Base-by-base conservation (phyloP, 2,113 vertebrate genomes). In the Chaetodon auriga region DNA sequence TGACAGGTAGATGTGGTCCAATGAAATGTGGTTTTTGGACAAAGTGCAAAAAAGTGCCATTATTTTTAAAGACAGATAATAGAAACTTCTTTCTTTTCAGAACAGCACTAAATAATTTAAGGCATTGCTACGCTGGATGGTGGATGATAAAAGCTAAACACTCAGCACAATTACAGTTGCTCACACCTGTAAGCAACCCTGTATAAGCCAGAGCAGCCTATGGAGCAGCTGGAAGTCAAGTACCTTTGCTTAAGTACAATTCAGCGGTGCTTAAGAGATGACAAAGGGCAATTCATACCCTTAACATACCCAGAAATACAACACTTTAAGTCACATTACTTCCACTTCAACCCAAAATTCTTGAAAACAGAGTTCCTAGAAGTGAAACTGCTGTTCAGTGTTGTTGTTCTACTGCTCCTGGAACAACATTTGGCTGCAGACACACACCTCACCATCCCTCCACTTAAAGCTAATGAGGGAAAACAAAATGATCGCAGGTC, bases 1-100 rank as follows among this genome's bases (percentile, higher is more conserved):
- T 75, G 82, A 87, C 81, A 89, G 84, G 57, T 85, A 71, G 61
- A 81, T 48, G 62, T 54, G 61, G 77, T 53, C 48, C 46, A 64
- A 13, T 61, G 41, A 79, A 79, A 82, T 18, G 46, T 38, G 43
- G 48, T 76, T 81, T 65, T 46, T 46, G 35, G n/a, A n/a, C n/a
- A n/a, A n/a, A n/a, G 6, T 15, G n/a, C 4, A n/a, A 15, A 4
- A 54, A 2, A 9, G 6, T 5, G 35, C 10, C 8, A 16, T 51
- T 36, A 43, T 23, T 36, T 16, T 58, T 2, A 49, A 57, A 8
- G 15, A 36, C 7, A 21, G 2, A 36, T 38, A 12, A 43, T 21
- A 55, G 13, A 53, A 66, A 62, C 49, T 36, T 54, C 21, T 53
- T 43, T 53, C 9, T 58, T 66, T 41, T 15, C 15, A 36, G 9